Conservation (phyloP, 2,113 vertebrate genomes). For the Bufo gargarizans region DNA sequence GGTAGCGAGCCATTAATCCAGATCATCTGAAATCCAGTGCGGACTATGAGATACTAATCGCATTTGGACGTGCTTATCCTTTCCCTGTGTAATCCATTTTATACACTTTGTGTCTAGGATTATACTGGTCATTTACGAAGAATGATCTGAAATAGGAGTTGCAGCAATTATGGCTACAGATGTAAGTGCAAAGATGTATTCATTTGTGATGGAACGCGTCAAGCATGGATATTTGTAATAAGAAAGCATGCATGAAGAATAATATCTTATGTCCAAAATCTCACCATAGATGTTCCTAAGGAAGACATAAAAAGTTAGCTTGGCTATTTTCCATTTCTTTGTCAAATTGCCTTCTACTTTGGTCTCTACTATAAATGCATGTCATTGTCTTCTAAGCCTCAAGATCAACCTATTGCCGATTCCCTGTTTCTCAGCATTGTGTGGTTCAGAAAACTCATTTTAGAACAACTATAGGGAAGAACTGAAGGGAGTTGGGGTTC, state of each 20-base stretch:
- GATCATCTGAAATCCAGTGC: constrained; percentile 66
- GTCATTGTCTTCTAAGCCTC: no score
- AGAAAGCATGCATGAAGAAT: not conserved
- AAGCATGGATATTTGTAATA: not conserved
- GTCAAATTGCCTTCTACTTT: no score
- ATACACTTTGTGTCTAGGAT: constrained; percentile 29
- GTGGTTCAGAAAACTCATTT: no score
- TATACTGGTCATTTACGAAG: constrained; percentile 19
- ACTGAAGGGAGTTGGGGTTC: no score
- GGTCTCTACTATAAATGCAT: no score
- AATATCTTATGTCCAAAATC: not conserved
- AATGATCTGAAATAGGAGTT: not conserved
- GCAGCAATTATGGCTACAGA: constrained; percentile 21
- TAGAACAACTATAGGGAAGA: no score
- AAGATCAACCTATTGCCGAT: no score
- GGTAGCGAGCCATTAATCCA: constrained; percentile 60
- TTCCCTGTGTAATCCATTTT: constrained; percentile 46
- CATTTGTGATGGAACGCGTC: not conserved
- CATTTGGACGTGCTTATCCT: constrained; percentile 34
- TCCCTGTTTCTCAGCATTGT: no score
- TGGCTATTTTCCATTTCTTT: not conserved
- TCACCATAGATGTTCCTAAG: not conserved
- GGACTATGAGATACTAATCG: constrained; percentile 35
- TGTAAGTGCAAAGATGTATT: not conserved
- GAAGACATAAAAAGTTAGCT: not conserved